phyloP scores from a whole-genome alignment of 2,113 vertebrate genomes.

The Heterochromis multidens region DNA sequence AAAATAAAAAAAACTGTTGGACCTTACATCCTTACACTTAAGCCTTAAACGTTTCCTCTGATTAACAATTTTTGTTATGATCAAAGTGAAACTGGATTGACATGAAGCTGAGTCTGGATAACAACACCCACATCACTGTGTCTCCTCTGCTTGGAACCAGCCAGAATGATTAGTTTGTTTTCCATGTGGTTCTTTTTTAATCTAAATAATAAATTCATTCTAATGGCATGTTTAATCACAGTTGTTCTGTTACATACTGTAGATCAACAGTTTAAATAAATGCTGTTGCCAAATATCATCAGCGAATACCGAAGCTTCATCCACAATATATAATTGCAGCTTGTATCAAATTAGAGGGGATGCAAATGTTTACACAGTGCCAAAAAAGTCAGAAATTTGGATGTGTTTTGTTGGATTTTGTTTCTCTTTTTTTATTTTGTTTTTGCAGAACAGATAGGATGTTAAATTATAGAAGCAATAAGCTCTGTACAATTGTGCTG shows the following conservation, averaged over 20 bases:
- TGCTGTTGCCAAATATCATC: constrained; percentile 21
- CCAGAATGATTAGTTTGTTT: not conserved
- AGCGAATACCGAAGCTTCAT: constrained; percentile 29
- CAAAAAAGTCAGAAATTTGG: constrained; percentile 11
- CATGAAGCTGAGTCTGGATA: not conserved
- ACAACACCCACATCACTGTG: not conserved
- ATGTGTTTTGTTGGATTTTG: not conserved
- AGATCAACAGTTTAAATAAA: constrained; percentile 43
- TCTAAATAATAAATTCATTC: constrained; percentile 36
- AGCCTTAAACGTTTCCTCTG: constrained; percentile 42
- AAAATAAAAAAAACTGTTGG: constrained; percentile 41
- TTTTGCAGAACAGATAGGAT: not conserved
- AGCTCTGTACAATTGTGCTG: not conserved
- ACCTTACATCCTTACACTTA: constrained; percentile 47
- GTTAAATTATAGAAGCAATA: constrained; percentile 14
- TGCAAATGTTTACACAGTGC: not conserved
- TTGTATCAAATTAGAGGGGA: constrained; percentile 39
- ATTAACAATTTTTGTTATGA: constrained; percentile 52
- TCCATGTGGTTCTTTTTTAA: not conserved
- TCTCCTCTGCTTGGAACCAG: constrained; percentile 7
- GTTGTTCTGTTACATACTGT: constrained; percentile 33
- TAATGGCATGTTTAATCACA: constrained; percentile 48
- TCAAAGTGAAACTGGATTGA: constrained; percentile 42
- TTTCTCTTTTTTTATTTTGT: not conserved
- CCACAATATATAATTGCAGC: constrained; percentile 38